phyloP scores from a whole-genome alignment of 2,797 vertebrate species.

The Hydrophis major region DNA sequence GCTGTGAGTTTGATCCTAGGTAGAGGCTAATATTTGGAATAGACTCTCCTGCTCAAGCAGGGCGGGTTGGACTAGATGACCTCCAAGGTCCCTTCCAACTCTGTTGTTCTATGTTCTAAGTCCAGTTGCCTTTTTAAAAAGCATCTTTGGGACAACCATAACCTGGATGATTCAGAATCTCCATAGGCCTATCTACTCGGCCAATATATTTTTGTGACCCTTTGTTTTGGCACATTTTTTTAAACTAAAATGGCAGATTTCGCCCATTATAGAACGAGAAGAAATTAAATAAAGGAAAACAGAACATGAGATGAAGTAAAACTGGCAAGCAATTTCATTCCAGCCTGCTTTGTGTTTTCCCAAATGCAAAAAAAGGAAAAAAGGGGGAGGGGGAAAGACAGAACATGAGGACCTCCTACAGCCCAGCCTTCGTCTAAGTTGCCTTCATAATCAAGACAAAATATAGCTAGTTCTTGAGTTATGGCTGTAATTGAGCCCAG shows the following conservation, averaged over 20 bases:
- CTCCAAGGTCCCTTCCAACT: too few species aligned
- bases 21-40: too few species aligned
- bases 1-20: too few species aligned
- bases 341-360: background rate
- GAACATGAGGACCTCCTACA: too few species aligned
- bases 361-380: background rate
- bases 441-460: background rate
- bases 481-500: background rate
- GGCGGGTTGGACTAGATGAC: too few species aligned
- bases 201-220: background rate
- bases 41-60: too few species aligned
- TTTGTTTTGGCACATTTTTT: background rate
- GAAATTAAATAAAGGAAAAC: background rate
- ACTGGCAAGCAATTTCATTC: background rate
- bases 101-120: too few species aligned
- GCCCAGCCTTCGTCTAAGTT: background rate
- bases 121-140: background rate
- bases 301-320: background rate
- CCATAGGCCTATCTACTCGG: background rate
- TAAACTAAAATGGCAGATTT: background rate
- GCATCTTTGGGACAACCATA: background rate
- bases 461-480: background rate
- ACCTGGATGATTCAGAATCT: background rate
- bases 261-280: background rate
- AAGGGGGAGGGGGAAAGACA: rapidly evolving